Conservation (phyloP, 1,140 invertebrate genomes). For the Mamestra configurata region DNA sequence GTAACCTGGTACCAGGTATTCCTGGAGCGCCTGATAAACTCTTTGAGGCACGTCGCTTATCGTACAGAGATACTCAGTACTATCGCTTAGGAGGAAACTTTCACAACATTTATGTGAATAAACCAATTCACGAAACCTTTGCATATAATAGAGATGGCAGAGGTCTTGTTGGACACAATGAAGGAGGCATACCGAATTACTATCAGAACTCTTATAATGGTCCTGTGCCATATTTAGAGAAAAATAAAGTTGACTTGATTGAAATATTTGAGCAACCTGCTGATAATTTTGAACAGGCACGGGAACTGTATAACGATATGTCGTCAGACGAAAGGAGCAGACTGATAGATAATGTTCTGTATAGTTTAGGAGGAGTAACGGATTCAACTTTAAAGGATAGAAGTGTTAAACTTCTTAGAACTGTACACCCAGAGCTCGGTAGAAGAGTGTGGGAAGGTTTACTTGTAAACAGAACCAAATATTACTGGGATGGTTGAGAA, state of each 20-base stretch:
- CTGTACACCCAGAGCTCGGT: conserved; percentile 51
- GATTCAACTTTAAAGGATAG: conserved; percentile 32
- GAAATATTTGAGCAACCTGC: conserved; percentile 87
- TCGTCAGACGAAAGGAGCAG: conserved; percentile 90
- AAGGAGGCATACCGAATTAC: conserved; percentile 95
- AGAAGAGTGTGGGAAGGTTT: conserved; percentile 46
- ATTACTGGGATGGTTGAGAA: background rate
- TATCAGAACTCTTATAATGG: conserved; percentile 84
- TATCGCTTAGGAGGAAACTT: conserved; percentile 96
- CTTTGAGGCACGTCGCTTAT: conserved; percentile 95
- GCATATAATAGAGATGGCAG: conserved; percentile 96
- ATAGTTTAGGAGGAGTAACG: conserved; percentile 45
- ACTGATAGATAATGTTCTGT: conserved; percentile 92
- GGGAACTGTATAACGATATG: conserved; percentile 93
- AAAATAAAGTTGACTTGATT: conserved; percentile 77
- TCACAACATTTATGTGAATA: conserved; percentile 95
- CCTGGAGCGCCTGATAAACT: conserved; percentile 95
- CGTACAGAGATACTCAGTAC: conserved; percentile 95
- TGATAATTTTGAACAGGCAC: conserved; percentile 95
- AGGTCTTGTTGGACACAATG: conserved; percentile 89
- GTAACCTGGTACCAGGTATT: conserved; percentile 95
- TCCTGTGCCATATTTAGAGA: conserved; percentile 88
- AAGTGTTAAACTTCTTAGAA: conserved; percentile 42
- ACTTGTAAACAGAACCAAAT: conserved; percentile 40
- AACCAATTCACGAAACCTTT: conserved; percentile 90